Conservation (phyloP, 2,888 invertebrate species). For the Theodoxus fluviatilis region DNA sequence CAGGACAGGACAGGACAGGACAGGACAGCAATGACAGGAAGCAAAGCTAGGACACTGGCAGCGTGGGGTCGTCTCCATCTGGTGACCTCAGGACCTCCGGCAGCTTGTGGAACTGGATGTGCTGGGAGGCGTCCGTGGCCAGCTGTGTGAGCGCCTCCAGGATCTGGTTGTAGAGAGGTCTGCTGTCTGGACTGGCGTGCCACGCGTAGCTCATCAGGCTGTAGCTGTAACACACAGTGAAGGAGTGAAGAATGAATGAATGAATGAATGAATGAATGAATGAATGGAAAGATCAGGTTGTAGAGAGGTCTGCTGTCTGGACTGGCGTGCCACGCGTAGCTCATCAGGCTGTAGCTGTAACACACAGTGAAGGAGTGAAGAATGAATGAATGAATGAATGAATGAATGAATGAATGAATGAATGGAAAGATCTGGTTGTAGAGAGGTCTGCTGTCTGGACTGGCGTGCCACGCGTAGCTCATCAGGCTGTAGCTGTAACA, state of each 20-base stretch:
- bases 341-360: slow-evolving; percentile 50
- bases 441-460: slow-evolving; percentile 49
- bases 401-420: no score
- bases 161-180: slow-evolving; percentile 49
- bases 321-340: slow-evolving; percentile 51
- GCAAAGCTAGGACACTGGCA: neutral
- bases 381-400: neutral
- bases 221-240: slow-evolving; percentile 39
- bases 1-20: no score
- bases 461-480: slow-evolving; percentile 52
- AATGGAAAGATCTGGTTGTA: slow-evolving; percentile 49
- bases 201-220: slow-evolving; percentile 51
- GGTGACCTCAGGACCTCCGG: slow-evolving; percentile 43
- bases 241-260: neutral
- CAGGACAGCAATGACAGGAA: no score
- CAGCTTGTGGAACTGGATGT: slow-evolving; percentile 48
- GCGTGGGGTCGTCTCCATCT: slow-evolving; percentile 29
- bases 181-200: slow-evolving; percentile 50
- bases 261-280: no score
- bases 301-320: slow-evolving; percentile 51
- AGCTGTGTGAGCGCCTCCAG: slow-evolving; percentile 46
- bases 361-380: neutral
- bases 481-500: slow-evolving; percentile 48
- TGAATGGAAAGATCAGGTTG: slow-evolving; percentile 47
- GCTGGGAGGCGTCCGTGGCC: slow-evolving; percentile 41